These are phyloP conservation scores for Caenorhabditis japonica DNA, from an alignment of 2,888 invertebrate genomes.

Conservation along the genomic window DNA sequence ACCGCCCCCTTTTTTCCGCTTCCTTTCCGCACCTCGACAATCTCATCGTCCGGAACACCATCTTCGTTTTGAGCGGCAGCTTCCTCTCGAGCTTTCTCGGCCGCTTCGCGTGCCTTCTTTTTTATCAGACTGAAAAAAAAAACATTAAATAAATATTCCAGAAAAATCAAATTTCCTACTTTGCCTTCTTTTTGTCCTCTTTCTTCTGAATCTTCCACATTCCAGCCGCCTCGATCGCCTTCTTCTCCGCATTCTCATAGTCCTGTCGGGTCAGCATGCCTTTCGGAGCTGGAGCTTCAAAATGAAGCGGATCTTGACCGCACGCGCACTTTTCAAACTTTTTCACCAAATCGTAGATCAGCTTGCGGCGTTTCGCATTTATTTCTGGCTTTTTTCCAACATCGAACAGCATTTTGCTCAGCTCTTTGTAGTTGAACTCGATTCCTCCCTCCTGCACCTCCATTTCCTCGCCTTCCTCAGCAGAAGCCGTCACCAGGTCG, in stretches of 20 bases:
- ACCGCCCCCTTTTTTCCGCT: slow-evolving; percentile 23
- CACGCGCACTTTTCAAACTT: slow-evolving; percentile 63
- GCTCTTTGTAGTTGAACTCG: slow-evolving; percentile 68
- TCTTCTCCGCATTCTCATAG: slow-evolving; percentile 46
- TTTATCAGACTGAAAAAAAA: slow-evolving; percentile 26
- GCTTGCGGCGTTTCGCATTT: slow-evolving; percentile 52
- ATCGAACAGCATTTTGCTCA: slow-evolving; percentile 65
- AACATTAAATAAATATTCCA: not conserved
- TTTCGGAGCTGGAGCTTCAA: slow-evolving; percentile 38
- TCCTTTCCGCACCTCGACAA: slow-evolving; percentile 28
- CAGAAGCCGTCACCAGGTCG: slow-evolving; percentile 52
- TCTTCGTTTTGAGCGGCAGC: slow-evolving; percentile 3
- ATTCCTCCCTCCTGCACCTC: slow-evolving; percentile 51
- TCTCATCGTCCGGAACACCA: slow-evolving; percentile 40
- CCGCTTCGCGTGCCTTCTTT: slow-evolving; percentile 26
- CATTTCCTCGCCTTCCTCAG: slow-evolving; percentile 56
- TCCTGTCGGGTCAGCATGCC: slow-evolving; percentile 33
- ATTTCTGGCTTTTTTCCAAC: slow-evolving; percentile 57
- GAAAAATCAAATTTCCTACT: slow-evolving; percentile 4
- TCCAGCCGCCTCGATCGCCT: slow-evolving; percentile 18
- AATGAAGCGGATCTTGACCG: slow-evolving; percentile 61
- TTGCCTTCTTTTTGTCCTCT: slow-evolving; percentile 28
- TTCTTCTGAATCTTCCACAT: slow-evolving; percentile 26
- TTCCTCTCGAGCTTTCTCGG: slow-evolving; percentile 7
- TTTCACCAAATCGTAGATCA: slow-evolving; percentile 59